These are phyloP conservation scores for Pantala flavescens DNA, from an alignment of 1,140 invertebrate genomes.

Conservation along the genomic window DNA sequence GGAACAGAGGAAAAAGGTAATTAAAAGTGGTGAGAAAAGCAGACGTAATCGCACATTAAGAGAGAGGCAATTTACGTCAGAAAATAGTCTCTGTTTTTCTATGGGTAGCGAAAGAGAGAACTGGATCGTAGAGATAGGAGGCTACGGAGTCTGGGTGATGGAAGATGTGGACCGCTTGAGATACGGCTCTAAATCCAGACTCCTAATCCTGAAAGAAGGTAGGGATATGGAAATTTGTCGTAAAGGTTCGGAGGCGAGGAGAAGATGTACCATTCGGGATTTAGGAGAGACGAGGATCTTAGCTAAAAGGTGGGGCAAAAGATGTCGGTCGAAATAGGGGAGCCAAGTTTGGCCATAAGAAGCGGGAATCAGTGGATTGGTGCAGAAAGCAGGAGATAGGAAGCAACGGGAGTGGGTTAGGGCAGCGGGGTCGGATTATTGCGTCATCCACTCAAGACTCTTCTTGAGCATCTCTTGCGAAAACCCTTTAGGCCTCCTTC, in stretches of 20 bases:
- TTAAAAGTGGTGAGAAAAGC: too few relatives aligned
- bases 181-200: neutral
- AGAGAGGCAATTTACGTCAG: too few relatives aligned
- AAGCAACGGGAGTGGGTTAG: too few relatives aligned
- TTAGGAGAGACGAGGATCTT: neutral
- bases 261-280: neutral
- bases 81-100: too few relatives aligned
- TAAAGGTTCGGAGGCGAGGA: neutral
- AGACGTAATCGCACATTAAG: too few relatives aligned
- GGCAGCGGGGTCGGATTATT: neutral
- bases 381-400: too few relatives aligned
- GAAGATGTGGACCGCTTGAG: neutral
- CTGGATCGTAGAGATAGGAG: too few relatives aligned
- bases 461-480: neutral
- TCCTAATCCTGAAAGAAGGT: slow-evolving; percentile 2
- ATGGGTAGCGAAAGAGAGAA: too few relatives aligned
- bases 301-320: neutral
- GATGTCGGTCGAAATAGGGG: neutral
- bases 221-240: slow-evolving; percentile 2
- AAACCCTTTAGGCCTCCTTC: neutral
- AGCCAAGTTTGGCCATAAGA: neutral
- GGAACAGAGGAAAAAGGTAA: too few relatives aligned
- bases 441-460: neutral
- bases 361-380: neutral
- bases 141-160: neutral